Percentiles rank a stretch among this genome's conserved stretches.
phyloP scores from a whole-genome alignment of 2,888 invertebrate genomes.

The Altica lythri region DNA sequence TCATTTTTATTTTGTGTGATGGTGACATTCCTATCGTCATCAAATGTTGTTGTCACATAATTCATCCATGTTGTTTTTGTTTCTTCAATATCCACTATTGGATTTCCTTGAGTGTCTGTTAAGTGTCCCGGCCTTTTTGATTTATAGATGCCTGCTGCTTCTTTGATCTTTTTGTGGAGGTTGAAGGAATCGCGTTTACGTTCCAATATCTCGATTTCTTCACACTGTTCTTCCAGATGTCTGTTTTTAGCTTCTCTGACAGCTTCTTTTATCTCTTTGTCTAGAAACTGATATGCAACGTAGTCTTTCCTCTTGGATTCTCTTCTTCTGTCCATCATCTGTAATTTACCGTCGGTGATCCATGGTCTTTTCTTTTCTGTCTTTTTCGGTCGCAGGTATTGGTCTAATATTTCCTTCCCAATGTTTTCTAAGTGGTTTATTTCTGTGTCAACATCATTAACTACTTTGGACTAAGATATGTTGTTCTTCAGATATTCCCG shows the following conservation, averaged over 20 bases:
- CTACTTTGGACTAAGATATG: too few species aligned
- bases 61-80: background rate
- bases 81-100: background rate
- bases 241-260: background rate
- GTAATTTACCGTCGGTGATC: too few species aligned
- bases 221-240: background rate
- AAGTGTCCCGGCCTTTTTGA: background rate
- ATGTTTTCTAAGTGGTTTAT: too few species aligned
- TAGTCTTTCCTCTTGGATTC: too few species aligned
- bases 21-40: background rate
- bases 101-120: background rate
- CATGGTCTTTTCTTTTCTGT: too few species aligned
- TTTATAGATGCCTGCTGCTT: conserved; percentile 4
- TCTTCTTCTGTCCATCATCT: too few species aligned
- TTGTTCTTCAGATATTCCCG: too few species aligned
- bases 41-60: background rate
- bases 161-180: conserved; percentile 23
- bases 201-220: conserved; percentile 18
- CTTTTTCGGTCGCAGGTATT: too few species aligned
- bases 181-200: conserved; percentile 19
- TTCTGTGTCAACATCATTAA: too few species aligned
- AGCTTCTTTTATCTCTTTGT: background rate
- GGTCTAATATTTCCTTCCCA: too few species aligned
- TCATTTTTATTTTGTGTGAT: background rate
- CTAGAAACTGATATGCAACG: too few species aligned